These are phyloP conservation scores for Papilio elwesi DNA, from an alignment of 2,888 invertebrate genomes.

Conservation along the genomic window DNA sequence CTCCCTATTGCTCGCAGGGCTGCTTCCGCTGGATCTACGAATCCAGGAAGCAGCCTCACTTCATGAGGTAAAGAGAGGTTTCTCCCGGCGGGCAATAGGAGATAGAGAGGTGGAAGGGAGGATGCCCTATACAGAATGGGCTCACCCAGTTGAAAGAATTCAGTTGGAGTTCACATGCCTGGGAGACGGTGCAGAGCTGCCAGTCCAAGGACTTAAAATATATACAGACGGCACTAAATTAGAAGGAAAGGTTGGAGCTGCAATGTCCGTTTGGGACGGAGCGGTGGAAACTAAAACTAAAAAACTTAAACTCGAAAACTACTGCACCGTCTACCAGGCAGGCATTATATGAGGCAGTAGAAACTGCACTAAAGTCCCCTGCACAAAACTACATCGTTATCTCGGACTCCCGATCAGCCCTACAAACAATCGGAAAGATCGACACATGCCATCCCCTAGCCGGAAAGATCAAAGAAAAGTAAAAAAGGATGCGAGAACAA, in stretches of 20 bases:
- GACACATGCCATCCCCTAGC: not conserved
- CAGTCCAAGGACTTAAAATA: not conserved
- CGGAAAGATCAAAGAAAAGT: not conserved
- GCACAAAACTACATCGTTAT: too few species aligned
- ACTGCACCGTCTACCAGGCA: constrained; percentile 42
- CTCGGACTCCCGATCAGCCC: too few species aligned
- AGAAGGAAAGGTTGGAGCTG: constrained; percentile 38
- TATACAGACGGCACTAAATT: constrained; percentile 42
- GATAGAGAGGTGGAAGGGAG: not conserved
- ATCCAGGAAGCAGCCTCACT: constrained; percentile 24
- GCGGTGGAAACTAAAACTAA: constrained; percentile 1
- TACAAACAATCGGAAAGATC: too few species aligned
- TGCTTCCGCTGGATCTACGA: constrained; percentile 42
- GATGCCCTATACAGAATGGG: not conserved
- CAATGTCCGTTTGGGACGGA: too few species aligned
- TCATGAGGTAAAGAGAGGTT: not conserved
- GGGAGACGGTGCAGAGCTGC: not conserved
- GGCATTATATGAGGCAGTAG: too few species aligned
- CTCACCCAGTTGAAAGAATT: not conserved
- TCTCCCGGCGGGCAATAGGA: not conserved
- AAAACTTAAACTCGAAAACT: constrained; percentile 26
- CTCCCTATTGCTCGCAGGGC: constrained; percentile 37
- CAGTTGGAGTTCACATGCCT: not conserved
- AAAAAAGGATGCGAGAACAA: not conserved
- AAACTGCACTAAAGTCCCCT: too few species aligned